Evolutionary conservation across 2,797 vertebrate species (phyloP).

Genomic region (Arrhamphus sclerolepis): DNA sequence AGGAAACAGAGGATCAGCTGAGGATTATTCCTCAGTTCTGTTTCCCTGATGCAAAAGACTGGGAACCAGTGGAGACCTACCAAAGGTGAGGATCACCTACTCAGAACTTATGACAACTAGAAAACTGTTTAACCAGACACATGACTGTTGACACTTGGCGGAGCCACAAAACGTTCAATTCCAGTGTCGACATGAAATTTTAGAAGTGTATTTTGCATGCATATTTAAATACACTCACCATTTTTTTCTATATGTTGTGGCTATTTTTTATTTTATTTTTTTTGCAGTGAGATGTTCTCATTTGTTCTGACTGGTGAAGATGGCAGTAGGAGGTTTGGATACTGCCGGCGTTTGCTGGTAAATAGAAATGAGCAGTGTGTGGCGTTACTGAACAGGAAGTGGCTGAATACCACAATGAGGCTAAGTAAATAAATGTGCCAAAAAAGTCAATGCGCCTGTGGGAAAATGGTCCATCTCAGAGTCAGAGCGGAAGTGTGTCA

Average conservation of each 20-base stretch:
- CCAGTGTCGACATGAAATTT: too few relatives aligned
- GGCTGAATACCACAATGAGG: conserved; percentile 71
- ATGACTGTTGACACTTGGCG: too few relatives aligned
- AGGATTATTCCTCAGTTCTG: conserved; percentile 92
- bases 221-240: too few relatives aligned
- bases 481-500: conserved; percentile 66
- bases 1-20: conserved; percentile 89
- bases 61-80: conserved; percentile 86
- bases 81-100: conserved; percentile 76
- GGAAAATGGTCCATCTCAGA: conserved; percentile 72
- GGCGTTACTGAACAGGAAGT: conserved; percentile 70
- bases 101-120: too few relatives aligned
- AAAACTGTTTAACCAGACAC: too few relatives aligned
- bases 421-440: conserved; percentile 75
- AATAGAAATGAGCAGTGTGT: conserved; percentile 56
- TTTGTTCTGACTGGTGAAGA: conserved; percentile 92
- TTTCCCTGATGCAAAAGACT: conserved; percentile 90
- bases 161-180: too few relatives aligned
- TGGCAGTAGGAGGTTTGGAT: conserved; percentile 90
- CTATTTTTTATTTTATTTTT: conserved; percentile 1
- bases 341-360: conserved; percentile 93
- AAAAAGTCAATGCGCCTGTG: conserved; percentile 72
- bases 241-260: background rate
- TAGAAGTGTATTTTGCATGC: too few relatives aligned
- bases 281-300: conserved; percentile 88